phyloP scores from a whole-genome alignment of 2,797 vertebrate species.

The Acanthornis magna region DNA sequence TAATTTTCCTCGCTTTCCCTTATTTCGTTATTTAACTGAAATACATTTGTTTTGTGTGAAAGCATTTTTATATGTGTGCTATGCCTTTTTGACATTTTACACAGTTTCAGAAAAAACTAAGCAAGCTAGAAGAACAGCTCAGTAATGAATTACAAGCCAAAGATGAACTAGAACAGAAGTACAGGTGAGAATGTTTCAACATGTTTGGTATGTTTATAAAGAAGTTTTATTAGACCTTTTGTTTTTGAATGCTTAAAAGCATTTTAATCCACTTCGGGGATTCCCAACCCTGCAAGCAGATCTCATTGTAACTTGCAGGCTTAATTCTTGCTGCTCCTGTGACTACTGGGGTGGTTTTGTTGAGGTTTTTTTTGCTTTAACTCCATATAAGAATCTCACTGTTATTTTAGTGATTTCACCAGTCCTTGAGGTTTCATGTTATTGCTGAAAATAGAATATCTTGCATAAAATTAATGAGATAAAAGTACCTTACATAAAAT shows the following conservation, averaged over 20 bases:
- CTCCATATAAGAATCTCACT: not conserved
- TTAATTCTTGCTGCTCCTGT: not conserved
- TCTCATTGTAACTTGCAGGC: not conserved
- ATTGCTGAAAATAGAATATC: not conserved
- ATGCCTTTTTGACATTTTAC: slow-evolving; percentile 69
- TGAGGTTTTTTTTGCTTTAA: not conserved
- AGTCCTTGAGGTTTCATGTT: not conserved
- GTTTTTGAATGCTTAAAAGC: not conserved
- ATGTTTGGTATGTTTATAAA: not conserved
- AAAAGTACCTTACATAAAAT: not conserved
- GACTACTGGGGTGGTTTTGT: not conserved
- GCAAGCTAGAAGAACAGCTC: slow-evolving; percentile 87
- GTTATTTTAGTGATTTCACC: not conserved
- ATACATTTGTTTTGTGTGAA: not conserved
- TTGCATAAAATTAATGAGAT: not conserved
- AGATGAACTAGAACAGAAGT: slow-evolving; percentile 93
- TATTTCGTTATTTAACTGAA: not conserved
- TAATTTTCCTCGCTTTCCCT: not conserved
- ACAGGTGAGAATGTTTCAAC: slow-evolving; percentile 78
- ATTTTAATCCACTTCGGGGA: not conserved
- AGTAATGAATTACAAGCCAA: slow-evolving; percentile 89
- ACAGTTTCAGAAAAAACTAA: slow-evolving; percentile 90
- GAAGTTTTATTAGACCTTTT: not conserved
- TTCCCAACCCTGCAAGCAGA: not conserved
- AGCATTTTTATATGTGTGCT: not conserved